phyloP scores from a whole-genome alignment of 2,797 vertebrate genomes.

The Myotis vivesi region DNA sequence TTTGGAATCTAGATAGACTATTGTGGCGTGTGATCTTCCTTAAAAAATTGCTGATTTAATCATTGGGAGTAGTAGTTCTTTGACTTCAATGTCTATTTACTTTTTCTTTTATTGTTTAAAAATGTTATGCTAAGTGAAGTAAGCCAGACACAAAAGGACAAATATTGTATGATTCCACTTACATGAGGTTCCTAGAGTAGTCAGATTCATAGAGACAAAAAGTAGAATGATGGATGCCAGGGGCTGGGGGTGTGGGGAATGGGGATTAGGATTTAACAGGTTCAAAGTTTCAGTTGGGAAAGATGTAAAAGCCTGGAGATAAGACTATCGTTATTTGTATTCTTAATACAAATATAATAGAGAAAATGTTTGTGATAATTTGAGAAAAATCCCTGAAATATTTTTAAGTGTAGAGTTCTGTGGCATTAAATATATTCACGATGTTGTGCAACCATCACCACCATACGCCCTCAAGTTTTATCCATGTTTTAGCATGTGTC shows the following conservation, averaged over 20 bases:
- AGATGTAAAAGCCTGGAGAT: not conserved
- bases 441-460: not conserved
- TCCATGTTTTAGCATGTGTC: not conserved
- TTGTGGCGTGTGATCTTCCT: not conserved
- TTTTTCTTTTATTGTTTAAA: not conserved
- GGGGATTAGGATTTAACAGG: not conserved
- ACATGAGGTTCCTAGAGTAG: not conserved
- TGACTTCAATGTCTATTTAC: not conserved
- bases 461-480: not conserved
- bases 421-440: not conserved
- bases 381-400: not conserved
- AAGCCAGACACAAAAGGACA: not conserved
- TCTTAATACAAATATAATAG: not conserved
- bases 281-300: not conserved
- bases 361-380: not conserved
- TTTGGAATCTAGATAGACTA: not conserved
- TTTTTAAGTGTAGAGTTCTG: not conserved
- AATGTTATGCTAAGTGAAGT: not conserved
- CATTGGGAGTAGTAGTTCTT: not conserved
- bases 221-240: not conserved
- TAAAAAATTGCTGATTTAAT: constrained; percentile 6
- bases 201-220: not conserved
- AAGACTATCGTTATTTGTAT: not conserved
- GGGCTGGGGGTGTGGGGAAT: not conserved
- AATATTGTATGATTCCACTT: not conserved